Evolutionary conservation across 1,140 invertebrate genomes (phyloP).

Genomic region (Trichomalopsis sarcophagae): DNA sequence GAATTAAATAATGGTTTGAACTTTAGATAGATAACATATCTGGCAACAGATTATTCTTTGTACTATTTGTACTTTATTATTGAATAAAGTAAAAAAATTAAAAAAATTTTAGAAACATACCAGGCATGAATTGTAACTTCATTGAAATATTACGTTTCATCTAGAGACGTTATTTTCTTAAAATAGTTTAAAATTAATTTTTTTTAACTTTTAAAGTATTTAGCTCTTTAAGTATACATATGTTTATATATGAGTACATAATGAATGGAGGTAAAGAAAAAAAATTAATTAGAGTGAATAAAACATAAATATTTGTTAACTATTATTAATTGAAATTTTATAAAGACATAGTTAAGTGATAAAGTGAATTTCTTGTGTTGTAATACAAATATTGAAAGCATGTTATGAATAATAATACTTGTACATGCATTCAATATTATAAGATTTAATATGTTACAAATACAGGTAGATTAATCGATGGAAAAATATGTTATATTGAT

Average conservation of each 20-base stretch:
- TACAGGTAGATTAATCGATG: conserved; percentile 32
- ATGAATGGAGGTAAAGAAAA: conserved; percentile 17
- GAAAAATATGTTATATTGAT: conserved; percentile 31
- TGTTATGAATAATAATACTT: conserved; percentile 35
- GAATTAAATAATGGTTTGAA: conserved; percentile 1
- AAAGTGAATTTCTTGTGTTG: conserved; percentile 25
- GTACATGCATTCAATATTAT: background rate
- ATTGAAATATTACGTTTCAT: conserved; percentile 23
- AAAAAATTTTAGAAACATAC: background rate
- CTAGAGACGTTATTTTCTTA: conserved; percentile 48
- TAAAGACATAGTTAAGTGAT: conserved; percentile 34
- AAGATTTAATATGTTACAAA: conserved; percentile 15
- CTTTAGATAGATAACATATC: conserved; percentile 18
- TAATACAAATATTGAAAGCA: conserved; percentile 38
- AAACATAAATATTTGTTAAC: conserved; percentile 36
- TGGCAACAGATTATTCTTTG: conserved; percentile 16
- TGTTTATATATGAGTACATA: conserved; percentile 30
- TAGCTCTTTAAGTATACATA: conserved; percentile 14
- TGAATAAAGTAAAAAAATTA: background rate
- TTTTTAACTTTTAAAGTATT: background rate
- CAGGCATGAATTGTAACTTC: conserved; percentile 46
- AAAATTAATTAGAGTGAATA: conserved; percentile 21
- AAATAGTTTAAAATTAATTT: conserved; percentile 47
- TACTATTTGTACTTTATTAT: conserved; percentile 47
- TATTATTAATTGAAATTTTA: conserved; percentile 48